Percentiles rank a stretch among this genome's conserved stretches.
Evolutionary conservation across 2,797 vertebrate genomes (phyloP).

Genomic region (Parauchenoglanis punctatus): DNA sequence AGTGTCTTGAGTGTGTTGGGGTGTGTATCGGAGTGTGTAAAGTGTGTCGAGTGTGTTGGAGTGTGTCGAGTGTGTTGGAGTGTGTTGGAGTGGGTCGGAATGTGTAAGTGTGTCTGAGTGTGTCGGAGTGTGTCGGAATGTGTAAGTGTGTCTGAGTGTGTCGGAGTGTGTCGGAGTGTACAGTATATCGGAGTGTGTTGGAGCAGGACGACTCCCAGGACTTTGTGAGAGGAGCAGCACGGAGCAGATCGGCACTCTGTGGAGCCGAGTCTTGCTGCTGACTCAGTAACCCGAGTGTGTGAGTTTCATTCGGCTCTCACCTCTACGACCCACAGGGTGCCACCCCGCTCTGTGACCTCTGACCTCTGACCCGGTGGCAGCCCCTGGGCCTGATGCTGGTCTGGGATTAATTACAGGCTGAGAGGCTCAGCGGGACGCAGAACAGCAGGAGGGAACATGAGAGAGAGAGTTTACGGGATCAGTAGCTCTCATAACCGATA

Average conservation of each 20-base stretch:
- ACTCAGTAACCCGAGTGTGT: conserved; percentile 74
- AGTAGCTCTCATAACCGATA: background rate
- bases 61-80: background rate
- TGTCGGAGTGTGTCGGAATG: background rate
- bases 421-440: conserved; percentile 14
- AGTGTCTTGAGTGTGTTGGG: background rate
- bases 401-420: conserved; percentile 72
- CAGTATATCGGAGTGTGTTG: background rate
- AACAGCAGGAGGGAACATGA: conserved; percentile 2
- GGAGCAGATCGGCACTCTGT: conserved; percentile 62
- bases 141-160: background rate
- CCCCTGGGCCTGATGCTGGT: conserved; percentile 65
- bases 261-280: conserved; percentile 37
- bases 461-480: background rate
- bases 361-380: conserved; percentile 63
- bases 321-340: conserved; percentile 60
- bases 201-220: conserved; percentile 42
- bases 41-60: background rate
- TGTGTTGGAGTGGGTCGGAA: background rate
- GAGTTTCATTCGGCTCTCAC: conserved; percentile 67
- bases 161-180: background rate
- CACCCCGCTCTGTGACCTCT: conserved; percentile 69
- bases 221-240: conserved; percentile 65
- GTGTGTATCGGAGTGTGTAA: background rate
- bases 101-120: background rate